Percentiles rank a stretch among this genome's conserved stretches.
phyloP scores from a whole-genome alignment of 2,888 invertebrate species.

The Taenaris catops region DNA sequence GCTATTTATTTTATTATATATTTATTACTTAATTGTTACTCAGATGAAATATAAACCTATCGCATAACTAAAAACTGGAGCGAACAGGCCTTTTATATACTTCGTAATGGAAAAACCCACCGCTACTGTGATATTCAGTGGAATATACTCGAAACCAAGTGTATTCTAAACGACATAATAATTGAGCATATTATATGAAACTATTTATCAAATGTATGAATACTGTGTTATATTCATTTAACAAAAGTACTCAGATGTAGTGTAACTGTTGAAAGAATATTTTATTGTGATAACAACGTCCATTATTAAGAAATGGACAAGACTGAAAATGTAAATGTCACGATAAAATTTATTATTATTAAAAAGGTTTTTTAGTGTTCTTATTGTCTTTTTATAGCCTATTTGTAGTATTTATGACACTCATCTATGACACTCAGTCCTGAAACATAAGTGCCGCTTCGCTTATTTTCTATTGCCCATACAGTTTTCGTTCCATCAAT shows the following conservation, averaged over 20 bases:
- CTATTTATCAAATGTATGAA: not conserved
- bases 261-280: not conserved
- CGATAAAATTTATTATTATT: no score
- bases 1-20: no score
- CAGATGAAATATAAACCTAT: no score
- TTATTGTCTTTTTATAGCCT: no score
- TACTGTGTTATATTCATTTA: not conserved
- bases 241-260: constrained; percentile 1
- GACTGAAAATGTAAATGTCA: constrained; percentile 6
- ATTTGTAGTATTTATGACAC: no score
- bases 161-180: constrained; percentile 45
- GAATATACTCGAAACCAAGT: constrained; percentile 71
- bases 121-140: constrained; percentile 82
- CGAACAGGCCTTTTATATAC: constrained; percentile 84
- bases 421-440: no score
- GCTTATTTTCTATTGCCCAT: no score
- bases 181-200: not conserved
- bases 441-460: no score
- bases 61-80: no score
- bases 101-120: constrained; percentile 84
- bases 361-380: no score
- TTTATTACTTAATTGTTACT: no score
- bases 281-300: not conserved
- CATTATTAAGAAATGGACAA: constrained; percentile 1
- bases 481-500: no score